Percentiles rank a stretch among this genome's conserved stretches.
Conservation (phyloP, 2,113 vertebrate genomes). For the Heptranchias perlo region DNA sequence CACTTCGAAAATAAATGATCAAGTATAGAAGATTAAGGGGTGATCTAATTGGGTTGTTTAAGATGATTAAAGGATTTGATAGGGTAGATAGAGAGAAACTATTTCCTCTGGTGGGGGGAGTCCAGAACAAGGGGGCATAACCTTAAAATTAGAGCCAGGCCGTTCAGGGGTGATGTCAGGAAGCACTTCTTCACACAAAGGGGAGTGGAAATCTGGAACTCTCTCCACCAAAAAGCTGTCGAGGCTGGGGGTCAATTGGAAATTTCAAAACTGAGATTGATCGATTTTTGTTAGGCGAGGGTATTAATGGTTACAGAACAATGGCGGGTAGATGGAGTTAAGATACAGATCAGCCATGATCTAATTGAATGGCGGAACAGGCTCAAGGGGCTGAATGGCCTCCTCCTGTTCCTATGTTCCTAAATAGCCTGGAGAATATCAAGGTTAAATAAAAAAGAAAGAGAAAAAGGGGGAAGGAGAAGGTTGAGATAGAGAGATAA, state of each 20-base stretch:
- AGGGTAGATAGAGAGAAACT: too few relatives aligned
- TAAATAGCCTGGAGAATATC: not conserved
- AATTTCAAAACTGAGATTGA: not conserved
- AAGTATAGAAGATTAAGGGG: too few relatives aligned
- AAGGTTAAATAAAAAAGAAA: not conserved
- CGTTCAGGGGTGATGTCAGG: not conserved
- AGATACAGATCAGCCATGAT: not conserved
- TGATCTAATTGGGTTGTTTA: too few relatives aligned
- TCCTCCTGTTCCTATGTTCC: not conserved
- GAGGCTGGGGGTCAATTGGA: not conserved
- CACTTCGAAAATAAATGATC: too few relatives aligned
- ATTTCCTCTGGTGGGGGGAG: too few relatives aligned
- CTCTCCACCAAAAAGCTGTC: not conserved
- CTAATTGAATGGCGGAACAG: not conserved
- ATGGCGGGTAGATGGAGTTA: not conserved
- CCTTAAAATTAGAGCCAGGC: not conserved
- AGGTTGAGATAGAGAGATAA: too few relatives aligned
- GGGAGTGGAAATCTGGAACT: not conserved
- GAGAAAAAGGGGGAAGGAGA: not conserved
- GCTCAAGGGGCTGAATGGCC: not conserved
- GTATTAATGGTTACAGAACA: not conserved
- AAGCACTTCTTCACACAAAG: not conserved
- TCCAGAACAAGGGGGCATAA: not conserved
- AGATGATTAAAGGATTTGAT: too few relatives aligned
- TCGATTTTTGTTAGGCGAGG: not conserved